Base-by-base conservation (phyloP, 2,888 invertebrate species). In the Stenolophus ochropezus region DNA sequence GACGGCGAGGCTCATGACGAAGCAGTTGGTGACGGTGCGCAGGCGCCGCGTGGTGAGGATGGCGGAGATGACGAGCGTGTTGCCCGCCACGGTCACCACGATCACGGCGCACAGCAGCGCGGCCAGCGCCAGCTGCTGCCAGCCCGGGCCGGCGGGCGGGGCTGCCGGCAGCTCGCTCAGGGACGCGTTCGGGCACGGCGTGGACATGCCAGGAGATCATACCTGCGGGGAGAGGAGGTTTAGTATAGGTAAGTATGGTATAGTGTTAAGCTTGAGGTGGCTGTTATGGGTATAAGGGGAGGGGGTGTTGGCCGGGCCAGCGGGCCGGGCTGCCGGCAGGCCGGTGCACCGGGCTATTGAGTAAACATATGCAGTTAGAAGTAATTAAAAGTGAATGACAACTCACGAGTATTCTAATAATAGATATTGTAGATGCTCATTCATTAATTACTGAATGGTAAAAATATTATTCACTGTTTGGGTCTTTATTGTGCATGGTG, bases 11-110 rank as follows among this genome's bases (percentile, higher is more conserved):
- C 97, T 98, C 87, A 97, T 97, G 84, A 98, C 97, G 89, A 98
- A 97, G 87, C 97, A 96, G 88, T 98, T 98, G 71, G 98, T 98
- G 33, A 98, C 97, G 0, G 97, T 97, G 84, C 98, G 92, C 84
- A 98, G 91, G 84, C 97, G 92, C 84, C 95, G 93, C 0, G 96
- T 96, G 0, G 96, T 96, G 85, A 96, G 92, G 73, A 98, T 97
- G 4, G 98, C 96, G 18, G 95, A 91, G 84, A 98, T 97, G 80
- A 98, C 97, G 86, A 98, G 91, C 2, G 96, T 95, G 89, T 98
- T 98, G 77, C 98, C 98, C 81, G 96, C 92, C 84, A 94, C 93
- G 49, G 94, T 94, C 84, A 94, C 92, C 49, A 94, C 92, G 86
- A 94, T 94, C 61, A 95, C 90, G 58, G 93, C 88, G 87, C 92